Evolutionary conservation across 2,888 invertebrate species (phyloP), one percentile per base, ranked within the genome.

Genomic region (Drosophila lacicola): DNA sequence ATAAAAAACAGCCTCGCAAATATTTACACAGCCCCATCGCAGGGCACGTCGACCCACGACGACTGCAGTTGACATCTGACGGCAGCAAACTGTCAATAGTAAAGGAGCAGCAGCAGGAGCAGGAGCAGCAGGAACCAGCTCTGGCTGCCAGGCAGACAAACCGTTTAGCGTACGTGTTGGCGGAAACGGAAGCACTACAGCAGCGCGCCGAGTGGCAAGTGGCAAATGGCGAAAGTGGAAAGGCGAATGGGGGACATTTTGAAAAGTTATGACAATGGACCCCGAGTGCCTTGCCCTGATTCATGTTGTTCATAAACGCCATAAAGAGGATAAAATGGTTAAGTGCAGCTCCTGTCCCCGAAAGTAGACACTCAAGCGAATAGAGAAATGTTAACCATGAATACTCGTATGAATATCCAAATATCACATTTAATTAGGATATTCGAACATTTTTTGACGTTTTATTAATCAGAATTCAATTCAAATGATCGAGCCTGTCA

Each of bases 11-110:
- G 65, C 58, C 78, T 69, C 42, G 69, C 80, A 81, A 82, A 85
- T 79, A 80, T 81, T 79, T 82, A 70, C 72, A 60, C 66, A 74
- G 50, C 65, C 45, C 29, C 61, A 36, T 66, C 70, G 67, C 60
- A 72, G 63, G 65, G 66, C 74, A 76, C 78, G 78, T 76, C 62
- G 64, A 72, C 34, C 53, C 37, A 69, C 54, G 61, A 69, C 54
- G 61, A 63, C 80, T 83, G 82, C 80, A 84, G 74, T 77, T 89
- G 89, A 89, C 89, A 89, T 82, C 82, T 90, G 90, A 89, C 80
- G 72, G 62, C 72, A 60, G 42, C 64, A 69, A 69, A 75, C 70
- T 70, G 70, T 65, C 70, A 49, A 73, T 78, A 74, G 55, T 65
- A 42, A 55, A 56, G 67, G 25, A 50, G 14, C 13, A n/a, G 36